Evolutionary conservation across 2,797 vertebrate species (phyloP), one percentile per base, ranked within the genome.

Genomic region (Caiman crocodilus): DNA sequence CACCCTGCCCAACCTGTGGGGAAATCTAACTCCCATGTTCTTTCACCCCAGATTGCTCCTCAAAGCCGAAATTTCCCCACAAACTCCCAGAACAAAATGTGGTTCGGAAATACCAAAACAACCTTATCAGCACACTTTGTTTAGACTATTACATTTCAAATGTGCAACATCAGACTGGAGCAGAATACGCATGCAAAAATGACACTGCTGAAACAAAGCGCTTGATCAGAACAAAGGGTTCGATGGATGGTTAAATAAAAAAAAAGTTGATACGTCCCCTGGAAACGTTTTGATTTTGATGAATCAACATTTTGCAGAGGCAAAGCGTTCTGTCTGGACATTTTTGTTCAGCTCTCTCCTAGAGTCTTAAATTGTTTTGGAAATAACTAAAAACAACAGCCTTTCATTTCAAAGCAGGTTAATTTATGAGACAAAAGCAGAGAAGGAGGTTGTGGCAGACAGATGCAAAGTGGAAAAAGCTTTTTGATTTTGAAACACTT

Each of bases 401-500:
- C 92, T 81, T 0, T 0, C 87, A 92, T 91, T 95, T 89, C 78
- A 26, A 83, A 90, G 90, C 92, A 92, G 90, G 65, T 82, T 88
- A 79, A 96, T 89, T 91, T 76, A 76, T 85, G 78, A 76, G 12
- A 26, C 55, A 90, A 82, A 82, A 94, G 93, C 89, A 69, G 85
- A 4, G 4, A 77, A 90, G n/a, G 63, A 73, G 94, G 94, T 96
- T 92, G 88, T 87, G 94, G 88, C 82, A 85, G 60, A 89, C 85
- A 92, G 90, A 92, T 26, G 82, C 82, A 86, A 94, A 95, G 94
- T 78, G 94, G 90, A 84, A 79, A 96, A 82, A 42, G 26, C 88
- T 92, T 84, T 35, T 83, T 85, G 91, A 88, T 96, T 95, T 85
- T 92, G 96, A 93, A 96, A 96, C 89, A 84, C 84, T 97, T 95